phyloP scores from a whole-genome alignment of 1,140 invertebrate species.

The Hermetia illucens region DNA sequence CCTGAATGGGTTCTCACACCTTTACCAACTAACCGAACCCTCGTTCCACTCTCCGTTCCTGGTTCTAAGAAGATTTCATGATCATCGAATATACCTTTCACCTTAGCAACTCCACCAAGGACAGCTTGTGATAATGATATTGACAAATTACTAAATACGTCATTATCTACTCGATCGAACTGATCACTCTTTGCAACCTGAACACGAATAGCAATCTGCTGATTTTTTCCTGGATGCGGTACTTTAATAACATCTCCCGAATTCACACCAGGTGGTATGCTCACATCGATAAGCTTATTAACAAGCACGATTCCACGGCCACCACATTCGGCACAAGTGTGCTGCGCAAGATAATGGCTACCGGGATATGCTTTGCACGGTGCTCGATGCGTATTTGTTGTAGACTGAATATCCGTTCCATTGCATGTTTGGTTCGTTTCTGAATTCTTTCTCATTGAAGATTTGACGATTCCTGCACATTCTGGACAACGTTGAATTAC shows the following conservation, averaged over 20 bases:
- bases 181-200: slow-evolving; percentile 16
- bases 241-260: slow-evolving; percentile 18
- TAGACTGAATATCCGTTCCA: background rate
- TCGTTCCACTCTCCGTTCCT: slow-evolving; percentile 21
- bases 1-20: slow-evolving; percentile 14
- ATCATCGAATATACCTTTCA: slow-evolving; percentile 20
- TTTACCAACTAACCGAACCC: slow-evolving; percentile 15
- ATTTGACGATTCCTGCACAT: no score
- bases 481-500: background rate
- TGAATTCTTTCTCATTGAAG: no score
- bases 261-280: slow-evolving; percentile 18
- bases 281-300: slow-evolving; percentile 14
- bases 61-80: slow-evolving; percentile 18
- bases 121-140: slow-evolving; percentile 20
- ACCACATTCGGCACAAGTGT: no score
- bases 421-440: background rate
- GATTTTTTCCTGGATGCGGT: slow-evolving; percentile 18
- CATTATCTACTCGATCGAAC: slow-evolving; percentile 20
- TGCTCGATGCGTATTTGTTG: background rate
- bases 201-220: slow-evolving; percentile 14
- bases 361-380: background rate
- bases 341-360: no score
- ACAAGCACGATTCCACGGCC: slow-evolving; percentile 16
- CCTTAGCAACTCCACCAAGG: slow-evolving; percentile 16
- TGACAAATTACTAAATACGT: slow-evolving; percentile 19